A percentile compares a stretch with the other conserved stretches of the same genome.
Conservation (phyloP, 2,888 invertebrate species). For the Macropis europaea region DNA sequence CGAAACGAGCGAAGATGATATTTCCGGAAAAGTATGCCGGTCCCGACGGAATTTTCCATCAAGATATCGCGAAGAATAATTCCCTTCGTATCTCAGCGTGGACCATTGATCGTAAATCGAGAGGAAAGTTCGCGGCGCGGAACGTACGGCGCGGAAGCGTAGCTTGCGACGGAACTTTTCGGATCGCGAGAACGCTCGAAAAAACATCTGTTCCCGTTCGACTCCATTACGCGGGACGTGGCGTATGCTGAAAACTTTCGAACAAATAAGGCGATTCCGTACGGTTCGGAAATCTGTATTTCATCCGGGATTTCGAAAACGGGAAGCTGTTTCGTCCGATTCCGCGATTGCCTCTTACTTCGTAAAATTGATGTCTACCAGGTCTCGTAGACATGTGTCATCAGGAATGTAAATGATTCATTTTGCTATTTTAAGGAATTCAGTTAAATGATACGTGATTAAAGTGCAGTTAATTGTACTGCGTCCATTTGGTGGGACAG, state of each 20-base stretch:
- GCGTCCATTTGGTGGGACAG: too few species aligned
- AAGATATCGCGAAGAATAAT: slow-evolving; percentile 41
- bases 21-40: slow-evolving; percentile 9
- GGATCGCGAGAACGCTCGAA: slow-evolving; percentile 7
- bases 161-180: slow-evolving; percentile 9
- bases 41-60: slow-evolving; percentile 12
- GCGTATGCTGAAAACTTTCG: background rate
- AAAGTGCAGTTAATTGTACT: too few species aligned
- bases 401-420: too few species aligned
- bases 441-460: too few species aligned
- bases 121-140: background rate
- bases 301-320: background rate
- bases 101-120: slow-evolving; percentile 45
- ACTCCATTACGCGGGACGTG: slow-evolving; percentile 17
- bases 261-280: slow-evolving; percentile 2
- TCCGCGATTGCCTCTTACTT: too few species aligned
- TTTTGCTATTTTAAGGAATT: too few species aligned
- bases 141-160: background rate
- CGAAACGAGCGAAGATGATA: background rate
- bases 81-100: slow-evolving; percentile 30
- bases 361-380: too few species aligned
- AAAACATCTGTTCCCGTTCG: slow-evolving; percentile 17
- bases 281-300: background rate
- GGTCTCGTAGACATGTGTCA: too few species aligned
- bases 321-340: too few species aligned